Evolutionary conservation across 2,888 invertebrate genomes (phyloP), one percentile per base, ranked within the genome.

Genomic region (Lepidocyrtinus sp.): DNA sequence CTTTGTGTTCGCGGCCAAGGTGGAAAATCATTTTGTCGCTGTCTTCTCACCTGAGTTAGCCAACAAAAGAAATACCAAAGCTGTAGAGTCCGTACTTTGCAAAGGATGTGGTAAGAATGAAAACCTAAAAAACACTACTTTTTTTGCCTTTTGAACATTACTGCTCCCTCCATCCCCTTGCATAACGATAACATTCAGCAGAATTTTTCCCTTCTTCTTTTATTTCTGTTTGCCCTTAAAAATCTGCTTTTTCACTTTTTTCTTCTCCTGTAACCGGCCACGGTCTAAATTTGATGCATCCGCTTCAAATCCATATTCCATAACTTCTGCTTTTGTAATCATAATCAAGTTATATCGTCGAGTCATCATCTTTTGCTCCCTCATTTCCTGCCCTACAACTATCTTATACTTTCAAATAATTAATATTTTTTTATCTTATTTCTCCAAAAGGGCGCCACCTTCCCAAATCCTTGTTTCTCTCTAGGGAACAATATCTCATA

Each of bases 1-100:
- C 82, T 86, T 85, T 82, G 85, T 86, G 62, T 86, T 86, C 81
- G 85, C 84, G 67, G 84, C 83, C 75, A 86, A 86, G 83, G 85
- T 85, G 76, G 85, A 84, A 65, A 85, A 85, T 79, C 86, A 85
- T 68, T 86, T 86, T 73, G 83, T 86, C 68, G 85, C 86, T 19
- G 84, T 85, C 36, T 86, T 84, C 77, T 85, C 86, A 72, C 85
- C 86, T 79, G 86, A 86, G 78, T 82, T 86, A 25, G 85, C 85
- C 79, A 86, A 86, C 78, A 86, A 85, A 84, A 85, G 82, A 75
- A 86, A 85, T 81, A 84, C 84, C 63, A 86, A 86, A 75, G 81
- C 83, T 67, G 82, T 85, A 12, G 84, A 86, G 63, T 83, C 82
- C 67, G 84, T 84, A 73, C 82, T 86, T 22, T 86, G 86, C 83